A percentile compares a stretch with the other conserved stretches of the same genome.
Evolutionary conservation across 2,113 vertebrate genomes (phyloP).

Genomic region (Leuciscus idus): DNA sequence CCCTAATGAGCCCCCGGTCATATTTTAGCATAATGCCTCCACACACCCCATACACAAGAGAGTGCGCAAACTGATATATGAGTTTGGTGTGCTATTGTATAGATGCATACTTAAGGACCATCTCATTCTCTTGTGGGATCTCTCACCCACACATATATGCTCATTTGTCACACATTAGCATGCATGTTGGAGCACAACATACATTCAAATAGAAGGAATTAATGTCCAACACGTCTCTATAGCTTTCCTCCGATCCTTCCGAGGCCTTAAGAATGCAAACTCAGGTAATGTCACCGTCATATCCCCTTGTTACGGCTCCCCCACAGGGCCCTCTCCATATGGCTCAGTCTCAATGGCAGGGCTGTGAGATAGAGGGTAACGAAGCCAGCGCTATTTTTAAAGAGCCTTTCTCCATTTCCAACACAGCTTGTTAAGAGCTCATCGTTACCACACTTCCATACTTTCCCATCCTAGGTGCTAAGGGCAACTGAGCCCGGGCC

Average conservation of each 20-base stretch:
- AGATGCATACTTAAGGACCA: conserved; percentile 20
- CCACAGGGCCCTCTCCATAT: conserved; percentile 52
- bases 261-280: conserved; percentile 51
- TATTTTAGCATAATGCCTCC: conserved; percentile 75
- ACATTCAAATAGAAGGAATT: conserved; percentile 38
- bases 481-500: conserved; percentile 47
- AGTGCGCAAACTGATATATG: background rate
- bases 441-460: conserved; percentile 55
- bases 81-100: background rate
- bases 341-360: conserved; percentile 50
- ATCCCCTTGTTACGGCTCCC: conserved; percentile 51
- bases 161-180: background rate
- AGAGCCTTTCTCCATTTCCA: conserved; percentile 54
- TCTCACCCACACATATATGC: background rate
- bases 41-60: background rate
- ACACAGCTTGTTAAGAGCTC: conserved; percentile 60
- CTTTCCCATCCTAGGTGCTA: conserved; percentile 43
- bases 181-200: conserved; percentile 1
- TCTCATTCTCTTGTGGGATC: conserved; percentile 5
- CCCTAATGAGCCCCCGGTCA: conserved; percentile 63
- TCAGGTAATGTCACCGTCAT: conserved; percentile 58
- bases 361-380: conserved; percentile 55
- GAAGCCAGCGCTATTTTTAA: conserved; percentile 56
- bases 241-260: conserved; percentile 37
- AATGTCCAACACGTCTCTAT: conserved; percentile 30